phyloP scores from a whole-genome alignment of 2,888 invertebrate genomes.

The Orchesella flavescens region DNA sequence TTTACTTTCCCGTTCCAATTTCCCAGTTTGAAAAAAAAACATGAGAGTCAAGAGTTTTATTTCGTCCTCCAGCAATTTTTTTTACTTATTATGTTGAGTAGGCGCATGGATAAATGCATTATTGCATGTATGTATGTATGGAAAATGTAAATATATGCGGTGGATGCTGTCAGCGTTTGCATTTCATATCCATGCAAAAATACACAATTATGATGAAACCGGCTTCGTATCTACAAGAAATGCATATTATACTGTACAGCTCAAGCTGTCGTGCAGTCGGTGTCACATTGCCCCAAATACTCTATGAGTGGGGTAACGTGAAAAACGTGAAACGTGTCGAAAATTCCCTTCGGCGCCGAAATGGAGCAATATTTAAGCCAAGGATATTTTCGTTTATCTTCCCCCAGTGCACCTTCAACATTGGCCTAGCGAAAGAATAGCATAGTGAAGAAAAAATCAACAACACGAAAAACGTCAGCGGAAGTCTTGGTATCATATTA shows the following conservation, averaged over 20 bases:
- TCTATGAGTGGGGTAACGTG: too few species aligned
- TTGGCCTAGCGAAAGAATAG: too few species aligned
- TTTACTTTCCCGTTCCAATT: neutral
- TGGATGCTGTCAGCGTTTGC: neutral
- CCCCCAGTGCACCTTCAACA: too few species aligned
- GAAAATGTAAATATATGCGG: neutral
- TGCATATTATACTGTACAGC: too few species aligned
- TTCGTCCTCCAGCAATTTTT: conserved; percentile 13
- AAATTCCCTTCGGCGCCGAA: too few species aligned
- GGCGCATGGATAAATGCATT: neutral
- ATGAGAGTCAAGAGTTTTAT: conserved; percentile 32
- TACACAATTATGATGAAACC: neutral
- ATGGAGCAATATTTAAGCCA: too few species aligned
- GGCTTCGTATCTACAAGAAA: neutral
- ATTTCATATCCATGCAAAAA: neutral
- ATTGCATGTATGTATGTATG: neutral
- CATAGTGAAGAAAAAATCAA: too few species aligned
- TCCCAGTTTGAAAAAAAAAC: neutral
- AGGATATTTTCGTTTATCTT: too few species aligned
- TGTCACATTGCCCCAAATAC: too few species aligned
- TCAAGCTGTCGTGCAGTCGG: too few species aligned
- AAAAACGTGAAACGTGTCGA: too few species aligned
- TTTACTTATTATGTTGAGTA: conserved; percentile 21
- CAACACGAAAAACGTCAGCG: conserved; percentile 1
- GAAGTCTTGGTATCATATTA: conserved; percentile 11